Percentiles rank a stretch among this genome's conserved stretches.
Evolutionary conservation across 2,888 invertebrate species (phyloP).

Genomic region (Drosophila mulleri): DNA sequence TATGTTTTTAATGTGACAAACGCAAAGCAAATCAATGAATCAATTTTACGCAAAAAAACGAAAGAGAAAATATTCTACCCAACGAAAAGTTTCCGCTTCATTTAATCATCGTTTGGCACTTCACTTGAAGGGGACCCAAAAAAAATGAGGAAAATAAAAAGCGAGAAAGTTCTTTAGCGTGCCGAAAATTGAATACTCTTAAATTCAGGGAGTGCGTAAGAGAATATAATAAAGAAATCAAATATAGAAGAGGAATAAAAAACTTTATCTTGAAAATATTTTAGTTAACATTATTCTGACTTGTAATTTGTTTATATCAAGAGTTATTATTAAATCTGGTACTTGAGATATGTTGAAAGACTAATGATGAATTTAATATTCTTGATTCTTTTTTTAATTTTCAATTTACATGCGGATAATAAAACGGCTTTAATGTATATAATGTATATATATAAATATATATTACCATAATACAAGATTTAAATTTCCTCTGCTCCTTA

Average conservation of each 20-base stretch:
- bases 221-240: not conserved
- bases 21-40: slow-evolving; percentile 46
- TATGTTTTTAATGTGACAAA: slow-evolving; percentile 58
- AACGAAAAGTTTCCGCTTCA: slow-evolving; percentile 63
- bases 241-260: not conserved
- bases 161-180: not conserved
- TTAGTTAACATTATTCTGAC: too few relatives aligned
- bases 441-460: too few relatives aligned
- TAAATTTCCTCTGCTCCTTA: too few relatives aligned
- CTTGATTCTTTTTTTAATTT: too few relatives aligned
- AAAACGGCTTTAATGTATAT: too few relatives aligned
- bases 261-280: not conserved
- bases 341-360: too few relatives aligned
- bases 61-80: slow-evolving; percentile 7
- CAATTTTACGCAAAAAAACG: slow-evolving; percentile 33
- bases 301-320: too few relatives aligned
- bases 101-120: slow-evolving; percentile 46
- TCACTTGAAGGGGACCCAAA: slow-evolving; percentile 19
- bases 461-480: too few relatives aligned
- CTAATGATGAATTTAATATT: too few relatives aligned
- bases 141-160: not conserved
- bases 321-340: too few relatives aligned
- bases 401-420: too few relatives aligned
- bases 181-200: not conserved
- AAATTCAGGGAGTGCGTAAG: too few relatives aligned